Evolutionary conservation across 1,140 invertebrate genomes (phyloP).

Genomic region (Papilio glaucus): DNA sequence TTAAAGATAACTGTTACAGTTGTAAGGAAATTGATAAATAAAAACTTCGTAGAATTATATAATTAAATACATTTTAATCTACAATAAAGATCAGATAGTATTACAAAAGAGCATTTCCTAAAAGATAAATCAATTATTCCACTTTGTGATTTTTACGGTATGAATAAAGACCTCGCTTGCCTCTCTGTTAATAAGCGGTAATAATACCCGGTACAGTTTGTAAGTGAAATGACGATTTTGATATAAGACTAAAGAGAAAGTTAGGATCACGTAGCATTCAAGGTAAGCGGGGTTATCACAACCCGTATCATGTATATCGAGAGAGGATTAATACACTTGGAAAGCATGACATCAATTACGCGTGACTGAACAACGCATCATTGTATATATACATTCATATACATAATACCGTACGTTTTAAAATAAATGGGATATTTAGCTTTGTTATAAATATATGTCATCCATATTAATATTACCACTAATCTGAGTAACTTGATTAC

Average conservation of each 20-base stretch:
- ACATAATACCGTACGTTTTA: neutral
- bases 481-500: too few relatives aligned
- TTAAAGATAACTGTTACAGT: too few relatives aligned
- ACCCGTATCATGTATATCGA: slow-evolving; percentile 30
- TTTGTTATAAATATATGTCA: too few relatives aligned
- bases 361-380: slow-evolving; percentile 23
- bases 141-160: slow-evolving; percentile 19
- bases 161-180: neutral
- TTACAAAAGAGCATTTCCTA: slow-evolving; percentile 18
- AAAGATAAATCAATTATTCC: slow-evolving; percentile 34
- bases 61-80: neutral
- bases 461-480: too few relatives aligned
- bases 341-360: slow-evolving; percentile 28
- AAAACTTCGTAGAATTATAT: neutral
- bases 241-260: slow-evolving; percentile 36
- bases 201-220: slow-evolving; percentile 11
- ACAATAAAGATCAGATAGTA: slow-evolving; percentile 8
- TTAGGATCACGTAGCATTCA: slow-evolving; percentile 20
- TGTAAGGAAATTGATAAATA: too few relatives aligned
- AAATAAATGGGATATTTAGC: slow-evolving; percentile 13
- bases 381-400: neutral
- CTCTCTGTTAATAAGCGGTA: slow-evolving; percentile 9
- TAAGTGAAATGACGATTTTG: slow-evolving; percentile 28
- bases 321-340: slow-evolving; percentile 30
- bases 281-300: slow-evolving; percentile 26